A percentile compares a stretch with the other conserved stretches of the same genome.
These are phyloP conservation scores for Platygyra sinensis DNA, from an alignment of 64 coral and sea anemone genomes.

Conservation along the genomic window DNA sequence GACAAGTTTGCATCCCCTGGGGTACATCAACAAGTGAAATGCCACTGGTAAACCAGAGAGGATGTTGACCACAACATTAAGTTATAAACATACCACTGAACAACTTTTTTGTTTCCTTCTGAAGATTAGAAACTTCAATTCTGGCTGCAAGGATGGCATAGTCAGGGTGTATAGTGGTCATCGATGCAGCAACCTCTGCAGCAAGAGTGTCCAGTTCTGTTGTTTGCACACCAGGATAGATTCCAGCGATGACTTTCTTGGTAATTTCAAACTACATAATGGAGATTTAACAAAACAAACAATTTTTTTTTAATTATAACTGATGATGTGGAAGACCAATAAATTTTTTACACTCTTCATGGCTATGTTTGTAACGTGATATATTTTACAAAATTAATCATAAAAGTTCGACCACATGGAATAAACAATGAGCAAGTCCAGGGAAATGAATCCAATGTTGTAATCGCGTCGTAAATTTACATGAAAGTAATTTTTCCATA, in stretches of 20 bases:
- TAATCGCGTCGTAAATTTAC: no score
- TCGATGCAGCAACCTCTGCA: conserved; percentile 91
- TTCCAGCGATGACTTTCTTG: conserved; percentile 86
- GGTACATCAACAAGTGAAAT: not conserved
- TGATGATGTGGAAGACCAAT: no score
- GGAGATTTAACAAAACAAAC: not conserved
- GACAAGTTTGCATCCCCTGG: no score
- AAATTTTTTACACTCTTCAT: no score
- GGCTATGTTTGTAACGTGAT: no score
- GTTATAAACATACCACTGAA: conserved; percentile 80
- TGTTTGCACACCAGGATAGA: conserved; percentile 88
- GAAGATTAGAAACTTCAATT: conserved; percentile 97
- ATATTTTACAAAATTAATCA: no score
- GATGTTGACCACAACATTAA: not conserved
- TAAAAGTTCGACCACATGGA: no score
- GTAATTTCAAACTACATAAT: conserved; percentile 78
- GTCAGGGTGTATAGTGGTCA: conserved; percentile 97
- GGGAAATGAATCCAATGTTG: no score
- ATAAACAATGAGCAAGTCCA: no score
- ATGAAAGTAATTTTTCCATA: no score
- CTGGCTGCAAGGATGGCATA: conserved; percentile 93
- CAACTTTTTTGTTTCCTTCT: conserved; percentile 96
- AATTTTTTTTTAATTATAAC: no score
- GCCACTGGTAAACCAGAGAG: not conserved
- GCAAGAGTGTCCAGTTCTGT: conserved; percentile 94